phyloP scores from a whole-genome alignment of 2,113 vertebrate species.

The Phylloscopus trochilus region DNA sequence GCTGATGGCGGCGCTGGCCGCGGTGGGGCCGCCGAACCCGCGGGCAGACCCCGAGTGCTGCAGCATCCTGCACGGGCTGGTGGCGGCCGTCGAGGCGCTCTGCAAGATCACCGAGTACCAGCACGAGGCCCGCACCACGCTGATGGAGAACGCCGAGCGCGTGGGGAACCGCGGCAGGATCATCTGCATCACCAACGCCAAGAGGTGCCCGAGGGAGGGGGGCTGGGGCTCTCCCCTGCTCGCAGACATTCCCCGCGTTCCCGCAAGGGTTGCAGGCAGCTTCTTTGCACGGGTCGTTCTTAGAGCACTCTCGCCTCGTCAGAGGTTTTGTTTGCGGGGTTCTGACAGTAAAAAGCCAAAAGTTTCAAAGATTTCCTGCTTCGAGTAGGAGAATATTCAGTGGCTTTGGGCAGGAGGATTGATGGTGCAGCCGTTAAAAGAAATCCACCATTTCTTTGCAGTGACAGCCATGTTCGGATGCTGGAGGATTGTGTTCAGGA shows the following conservation, averaged over 20 bases:
- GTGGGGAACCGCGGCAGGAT: conserved; percentile 93
- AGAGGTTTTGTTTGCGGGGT: background rate
- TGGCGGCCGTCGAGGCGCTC: conserved; percentile 90
- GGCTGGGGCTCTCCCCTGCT: too few species aligned
- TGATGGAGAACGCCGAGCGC: conserved; percentile 93
- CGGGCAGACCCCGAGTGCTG: conserved; percentile 94
- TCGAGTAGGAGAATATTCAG: background rate
- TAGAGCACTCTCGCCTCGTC: background rate
- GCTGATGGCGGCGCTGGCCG: conserved; percentile 93
- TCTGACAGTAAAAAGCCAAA: background rate
- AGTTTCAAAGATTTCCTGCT: background rate
- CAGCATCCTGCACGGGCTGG: conserved; percentile 94
- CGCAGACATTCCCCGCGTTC: accelerated
- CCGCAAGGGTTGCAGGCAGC: background rate
- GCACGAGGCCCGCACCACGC: conserved; percentile 85
- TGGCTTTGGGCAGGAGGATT: background rate
- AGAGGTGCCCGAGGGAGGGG: conserved; percentile 72
- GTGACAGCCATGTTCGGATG: conserved; percentile 97
- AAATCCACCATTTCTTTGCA: background rate
- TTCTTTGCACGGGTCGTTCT: background rate
- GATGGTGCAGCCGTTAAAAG: background rate
- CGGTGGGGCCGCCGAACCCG: conserved; percentile 93
- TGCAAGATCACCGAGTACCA: conserved; percentile 96
- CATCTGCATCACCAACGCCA: conserved; percentile 95
- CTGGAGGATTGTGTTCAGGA: conserved; percentile 96